Conservation (phyloP, 1,140 invertebrate species). For the Drosophila carrolli region DNA sequence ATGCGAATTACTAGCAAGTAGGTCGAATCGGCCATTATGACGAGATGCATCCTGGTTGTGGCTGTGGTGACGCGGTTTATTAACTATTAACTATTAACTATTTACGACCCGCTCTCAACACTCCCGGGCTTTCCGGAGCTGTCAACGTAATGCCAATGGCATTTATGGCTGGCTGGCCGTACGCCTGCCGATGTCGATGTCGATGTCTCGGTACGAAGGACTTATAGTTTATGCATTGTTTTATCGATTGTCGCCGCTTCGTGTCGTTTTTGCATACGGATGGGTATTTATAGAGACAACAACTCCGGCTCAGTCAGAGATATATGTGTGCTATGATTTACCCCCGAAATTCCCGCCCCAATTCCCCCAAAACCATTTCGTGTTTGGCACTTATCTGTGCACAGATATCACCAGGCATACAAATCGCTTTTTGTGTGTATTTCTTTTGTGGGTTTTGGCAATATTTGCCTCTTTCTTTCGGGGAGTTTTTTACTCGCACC, state of each 20-base stretch:
- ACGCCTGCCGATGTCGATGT: constrained; percentile 42
- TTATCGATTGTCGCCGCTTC: constrained; percentile 79
- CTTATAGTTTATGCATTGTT: constrained; percentile 79
- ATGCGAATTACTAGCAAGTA: constrained; percentile 67
- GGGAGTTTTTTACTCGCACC: constrained; percentile 29
- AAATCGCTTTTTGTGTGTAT: constrained; percentile 60
- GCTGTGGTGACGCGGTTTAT: constrained; percentile 4
- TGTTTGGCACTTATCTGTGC: constrained; percentile 66
- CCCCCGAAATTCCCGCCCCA: neutral
- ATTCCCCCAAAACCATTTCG: constrained; percentile 36
- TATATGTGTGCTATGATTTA: constrained; percentile 21
- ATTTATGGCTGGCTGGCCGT: constrained; percentile 64
- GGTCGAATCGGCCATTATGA: constrained; percentile 70
- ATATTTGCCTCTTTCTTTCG: constrained; percentile 22
- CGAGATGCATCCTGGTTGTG: constrained; percentile 70
- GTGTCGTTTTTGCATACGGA: constrained; percentile 57
- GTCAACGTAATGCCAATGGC: constrained; percentile 74
- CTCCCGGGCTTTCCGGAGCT: constrained; percentile 59
- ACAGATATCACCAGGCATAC: constrained; percentile 45
- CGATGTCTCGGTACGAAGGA: constrained; percentile 65
- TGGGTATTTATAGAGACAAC: constrained; percentile 65
- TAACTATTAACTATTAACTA: constrained; percentile 36
- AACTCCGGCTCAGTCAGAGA: constrained; percentile 23
- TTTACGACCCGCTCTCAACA: constrained; percentile 66
- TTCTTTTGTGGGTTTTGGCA: constrained; percentile 17